phyloP scores from a whole-genome alignment of 2,888 invertebrate genomes.

The Xylota sylvarum region DNA sequence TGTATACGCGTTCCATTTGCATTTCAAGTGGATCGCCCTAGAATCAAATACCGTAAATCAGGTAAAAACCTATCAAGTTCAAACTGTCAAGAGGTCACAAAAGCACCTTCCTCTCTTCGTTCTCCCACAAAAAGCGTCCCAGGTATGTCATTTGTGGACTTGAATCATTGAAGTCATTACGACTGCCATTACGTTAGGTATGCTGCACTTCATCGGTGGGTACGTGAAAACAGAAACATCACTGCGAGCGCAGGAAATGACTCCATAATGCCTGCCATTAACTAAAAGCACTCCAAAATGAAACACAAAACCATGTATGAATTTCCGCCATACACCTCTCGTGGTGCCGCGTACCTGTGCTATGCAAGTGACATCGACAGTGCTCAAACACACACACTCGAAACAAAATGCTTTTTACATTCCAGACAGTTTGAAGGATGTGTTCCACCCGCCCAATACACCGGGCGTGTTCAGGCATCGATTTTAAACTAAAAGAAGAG shows the following conservation, averaged over 20 bases:
- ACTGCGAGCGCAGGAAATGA: slow-evolving; percentile 60
- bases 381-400: slow-evolving; percentile 10
- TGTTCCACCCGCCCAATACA: not conserved
- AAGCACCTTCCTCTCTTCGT: not conserved
- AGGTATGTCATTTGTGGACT: slow-evolving; percentile 12
- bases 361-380: slow-evolving; percentile 50
- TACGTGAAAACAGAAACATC: slow-evolving; percentile 27
- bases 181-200: slow-evolving; percentile 12
- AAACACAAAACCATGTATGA: slow-evolving; percentile 49
- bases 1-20: not conserved
- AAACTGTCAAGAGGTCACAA: slow-evolving; percentile 46
- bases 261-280: slow-evolving; percentile 70
- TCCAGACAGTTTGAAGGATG: slow-evolving; percentile 57
- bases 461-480: slow-evolving; percentile 30
- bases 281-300: slow-evolving; percentile 66
- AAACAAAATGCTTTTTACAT: slow-evolving; percentile 53
- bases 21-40: not conserved
- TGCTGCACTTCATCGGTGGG: slow-evolving; percentile 7
- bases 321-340: not conserved
- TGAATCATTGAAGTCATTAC: slow-evolving; percentile 28
- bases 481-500: slow-evolving; percentile 8
- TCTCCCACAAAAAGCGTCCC: slow-evolving; percentile 11
- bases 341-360: slow-evolving; percentile 26
- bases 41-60: slow-evolving; percentile 18
- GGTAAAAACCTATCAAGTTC: slow-evolving; percentile 44